These are phyloP conservation scores for Willowsia nigromaculata DNA, from an alignment of 2,888 invertebrate genomes.

Conservation along the genomic window DNA sequence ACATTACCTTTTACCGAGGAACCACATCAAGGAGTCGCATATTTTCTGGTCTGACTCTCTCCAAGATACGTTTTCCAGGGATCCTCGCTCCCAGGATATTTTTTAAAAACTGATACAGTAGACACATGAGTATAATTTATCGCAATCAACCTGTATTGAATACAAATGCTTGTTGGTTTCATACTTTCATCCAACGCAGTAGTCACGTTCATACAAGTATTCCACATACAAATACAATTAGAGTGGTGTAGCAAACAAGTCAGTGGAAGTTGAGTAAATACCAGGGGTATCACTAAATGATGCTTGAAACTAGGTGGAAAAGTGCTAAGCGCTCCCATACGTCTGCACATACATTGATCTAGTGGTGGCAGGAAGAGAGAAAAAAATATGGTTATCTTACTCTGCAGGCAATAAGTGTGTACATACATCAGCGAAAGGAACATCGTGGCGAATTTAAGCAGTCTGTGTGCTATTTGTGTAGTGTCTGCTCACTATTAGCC, in stretches of 20 bases:
- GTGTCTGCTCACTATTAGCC: background rate
- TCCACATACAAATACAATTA: conserved; percentile 39
- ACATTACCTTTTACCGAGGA: too few species aligned
- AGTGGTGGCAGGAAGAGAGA: background rate
- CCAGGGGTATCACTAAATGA: conserved; percentile 59
- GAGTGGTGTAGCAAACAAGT: background rate
- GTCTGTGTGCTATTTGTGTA: background rate
- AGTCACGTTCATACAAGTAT: background rate
- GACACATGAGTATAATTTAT: conserved; percentile 57
- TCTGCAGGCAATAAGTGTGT: conserved; percentile 21
- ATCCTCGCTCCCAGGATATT: background rate
- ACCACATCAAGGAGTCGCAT: too few species aligned
- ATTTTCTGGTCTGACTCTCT: background rate
- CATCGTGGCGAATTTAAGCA: background rate
- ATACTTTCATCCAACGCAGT: background rate
- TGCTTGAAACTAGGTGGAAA: conserved; percentile 68
- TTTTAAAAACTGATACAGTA: background rate
- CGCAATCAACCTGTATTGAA: conserved; percentile 61
- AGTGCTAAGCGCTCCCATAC: conserved; percentile 58
- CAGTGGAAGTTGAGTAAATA: conserved; percentile 41
- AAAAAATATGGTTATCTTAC: conserved; percentile 25
- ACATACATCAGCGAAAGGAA: background rate
- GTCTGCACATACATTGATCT: conserved; percentile 23
- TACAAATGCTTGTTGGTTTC: conserved; percentile 45
- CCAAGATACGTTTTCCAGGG: background rate